Percentiles rank a stretch among this genome's conserved stretches.
These are phyloP conservation scores for Dolichotis patagonum DNA, from an alignment of 2,113 vertebrate genomes.

Conservation along the genomic window DNA sequence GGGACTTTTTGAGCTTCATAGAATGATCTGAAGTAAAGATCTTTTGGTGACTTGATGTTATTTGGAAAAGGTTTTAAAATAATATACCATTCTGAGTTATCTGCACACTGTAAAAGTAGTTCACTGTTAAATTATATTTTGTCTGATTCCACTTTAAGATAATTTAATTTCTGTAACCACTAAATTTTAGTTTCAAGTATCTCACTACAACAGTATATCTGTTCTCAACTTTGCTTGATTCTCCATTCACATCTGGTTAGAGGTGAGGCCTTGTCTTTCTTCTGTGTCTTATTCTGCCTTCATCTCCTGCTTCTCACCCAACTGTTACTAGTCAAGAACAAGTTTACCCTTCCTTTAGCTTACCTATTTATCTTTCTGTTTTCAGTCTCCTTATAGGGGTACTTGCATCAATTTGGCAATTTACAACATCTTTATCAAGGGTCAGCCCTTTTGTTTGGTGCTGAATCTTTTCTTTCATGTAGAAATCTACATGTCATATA, in stretches of 20 bases:
- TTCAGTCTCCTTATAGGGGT: slow-evolving; percentile 64
- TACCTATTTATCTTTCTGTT: slow-evolving; percentile 62
- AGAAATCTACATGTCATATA: slow-evolving; percentile 76
- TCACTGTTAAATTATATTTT: slow-evolving; percentile 69
- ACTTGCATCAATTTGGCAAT: slow-evolving; percentile 63
- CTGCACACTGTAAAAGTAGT: slow-evolving; percentile 56
- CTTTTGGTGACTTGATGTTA: slow-evolving; percentile 68
- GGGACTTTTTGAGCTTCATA: slow-evolving; percentile 70
- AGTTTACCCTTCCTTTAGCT: slow-evolving; percentile 69
- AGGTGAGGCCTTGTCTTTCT: slow-evolving; percentile 70
- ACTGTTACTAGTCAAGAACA: slow-evolving; percentile 55
- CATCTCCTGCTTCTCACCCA: slow-evolving; percentile 70
- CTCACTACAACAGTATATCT: slow-evolving; percentile 58
- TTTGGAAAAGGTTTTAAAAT: slow-evolving; percentile 62
- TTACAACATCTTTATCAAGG: slow-evolving; percentile 70
- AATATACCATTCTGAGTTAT: slow-evolving; percentile 47
- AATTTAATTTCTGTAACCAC: slow-evolving; percentile 66
- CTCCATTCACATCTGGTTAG: slow-evolving; percentile 66
- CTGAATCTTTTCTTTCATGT: slow-evolving; percentile 76
- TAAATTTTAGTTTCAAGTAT: slow-evolving; percentile 67
- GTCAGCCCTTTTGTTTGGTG: slow-evolving; percentile 65
- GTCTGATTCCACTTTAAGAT: slow-evolving; percentile 69
- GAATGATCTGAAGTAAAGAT: slow-evolving; percentile 50
- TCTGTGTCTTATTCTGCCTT: slow-evolving; percentile 71
- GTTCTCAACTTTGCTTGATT: slow-evolving; percentile 67